Evolutionary conservation across 92 coral and sea anemone genomes (phyloP), one percentile per base, ranked within the genome.

Genomic region (Porites evermanni): DNA sequence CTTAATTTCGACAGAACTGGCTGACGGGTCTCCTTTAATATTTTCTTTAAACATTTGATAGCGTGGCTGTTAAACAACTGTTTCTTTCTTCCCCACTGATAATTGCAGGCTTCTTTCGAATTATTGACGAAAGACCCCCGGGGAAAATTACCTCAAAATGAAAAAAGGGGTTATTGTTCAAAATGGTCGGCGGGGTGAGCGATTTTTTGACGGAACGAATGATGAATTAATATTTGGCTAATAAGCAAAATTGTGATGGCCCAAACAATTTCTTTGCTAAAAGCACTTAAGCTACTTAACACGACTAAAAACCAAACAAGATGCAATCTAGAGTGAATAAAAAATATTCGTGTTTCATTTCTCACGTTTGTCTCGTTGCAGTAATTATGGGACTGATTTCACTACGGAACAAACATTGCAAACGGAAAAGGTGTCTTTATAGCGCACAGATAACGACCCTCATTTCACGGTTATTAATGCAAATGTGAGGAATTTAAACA

Each of bases 221-320:
- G 82, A 76, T 20, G 88, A 77, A 85, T 85, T 85, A 67, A 85
- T 85, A 59, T 85, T 84, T 85, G 82, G 81, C 76, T 85, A 85
- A 85, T 77, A 78, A 77, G 59, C 83, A 74, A 76, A 68, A 78
- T 38, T 76, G 75, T 84, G 81, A 67, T 84, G 83, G 29, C 74
- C 47, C 79, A 24, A 44, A 74, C 87, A 71, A 82, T 63, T 83
- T 83, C 87, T 74, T 59, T 32, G 87, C 80, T 73, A 74, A 83
- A 74, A 83, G 87, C 87, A 83, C 87, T 83, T 83, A 73, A 83
- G 87, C 87, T 83, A 83, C 87, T 83, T 83, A 83, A 83, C 87
- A 83, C 80, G 73, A 64, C 87, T 64, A 26, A 52, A 82, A 83
- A 72, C 87, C 70, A 83, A 73, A 83, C 87, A 83, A 74, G 79